Base-by-base conservation (phyloP, 2,888 invertebrate species). In the Chydorus sphaericus region DNA sequence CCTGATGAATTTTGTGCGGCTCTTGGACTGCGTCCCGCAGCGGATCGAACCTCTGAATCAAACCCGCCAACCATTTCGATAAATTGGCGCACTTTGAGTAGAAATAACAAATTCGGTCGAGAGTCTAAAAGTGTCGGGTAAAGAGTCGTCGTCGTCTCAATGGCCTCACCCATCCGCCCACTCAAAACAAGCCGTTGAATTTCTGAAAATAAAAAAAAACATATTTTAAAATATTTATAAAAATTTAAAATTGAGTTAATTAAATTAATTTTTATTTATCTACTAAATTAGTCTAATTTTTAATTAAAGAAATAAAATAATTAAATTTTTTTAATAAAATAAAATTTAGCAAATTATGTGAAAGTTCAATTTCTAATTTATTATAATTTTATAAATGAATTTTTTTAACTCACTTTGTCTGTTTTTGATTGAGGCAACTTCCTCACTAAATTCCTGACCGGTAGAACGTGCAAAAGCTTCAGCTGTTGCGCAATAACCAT, bases 61-160 rank as follows among this genome's bases (percentile, higher is more conserved):
- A 86, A 82, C 58, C 91, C 91, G 58, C 66, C 66, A 51, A 97
- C 90, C 92, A 96, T 94, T 75, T 98, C 97, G 37, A 97, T 88
- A 74, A 98, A 98, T 76, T 98, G 96, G 60, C 97, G 83, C 69
- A 94, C 94, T 73, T 94, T 94, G 66, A 97, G 80, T 77, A 89
- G 84, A 74, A 98, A 96, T 69, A 91, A 77, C 65, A 97, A 78
- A 72, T 92, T 90, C 64, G 81, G 82, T 73, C 94, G 88, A 57
- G 81, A 79, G 70, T 94, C 92, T 67, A 97, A 75, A 60, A 97
- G 78, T n/a, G 86, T 88, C 4, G 97, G 96, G 75, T 92, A 96
- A 62, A 90, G 75, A 65, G 84, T 79, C 68, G 84, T 82, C 58
- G 94, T 92, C 63, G 82, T 75, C 67, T 90, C 89, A 67, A 96